These are phyloP conservation scores for Nyleta sp. DNA, from an alignment of 2,888 invertebrate species.

Conservation along the genomic window DNA sequence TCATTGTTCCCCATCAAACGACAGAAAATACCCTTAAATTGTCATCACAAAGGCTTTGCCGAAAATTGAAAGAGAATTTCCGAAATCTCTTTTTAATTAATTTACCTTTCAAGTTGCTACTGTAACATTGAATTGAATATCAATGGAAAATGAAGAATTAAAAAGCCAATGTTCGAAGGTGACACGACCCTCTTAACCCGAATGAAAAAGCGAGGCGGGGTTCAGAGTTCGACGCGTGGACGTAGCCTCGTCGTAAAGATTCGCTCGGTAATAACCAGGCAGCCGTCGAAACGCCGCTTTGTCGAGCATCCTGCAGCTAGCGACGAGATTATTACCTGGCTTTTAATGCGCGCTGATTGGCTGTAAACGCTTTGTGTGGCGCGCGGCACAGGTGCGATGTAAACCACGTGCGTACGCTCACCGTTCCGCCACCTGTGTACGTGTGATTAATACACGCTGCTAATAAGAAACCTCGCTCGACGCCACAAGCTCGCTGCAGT, in stretches of 20 bases:
- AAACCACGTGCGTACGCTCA: conserved; percentile 56
- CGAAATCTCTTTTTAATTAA: too few species aligned
- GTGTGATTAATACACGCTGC: conserved; percentile 36
- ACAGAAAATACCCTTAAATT: too few species aligned
- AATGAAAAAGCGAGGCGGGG: conserved; percentile 6
- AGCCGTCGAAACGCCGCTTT: conserved; percentile 60
- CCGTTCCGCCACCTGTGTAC: conserved; percentile 50
- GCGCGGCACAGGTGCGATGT: conserved; percentile 55
- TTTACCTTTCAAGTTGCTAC: too few species aligned
- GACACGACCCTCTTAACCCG: too few species aligned
- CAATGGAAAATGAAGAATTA: too few species aligned
- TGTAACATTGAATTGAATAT: too few species aligned
- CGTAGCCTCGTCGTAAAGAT: conserved; percentile 70
- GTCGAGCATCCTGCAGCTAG: conserved; percentile 41
- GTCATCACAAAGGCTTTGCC: too few species aligned
- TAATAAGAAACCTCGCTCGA: conserved; percentile 40
- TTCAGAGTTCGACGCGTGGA: conserved; percentile 47
- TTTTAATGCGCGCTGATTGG: conserved; percentile 70
- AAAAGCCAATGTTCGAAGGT: too few species aligned
- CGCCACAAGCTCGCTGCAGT: conserved; percentile 6
- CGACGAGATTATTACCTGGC: conserved; percentile 72
- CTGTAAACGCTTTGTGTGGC: conserved; percentile 68
- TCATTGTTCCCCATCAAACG: too few species aligned
- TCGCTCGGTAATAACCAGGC: conserved; percentile 67
- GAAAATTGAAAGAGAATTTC: too few species aligned